Base-by-base conservation (phyloP, 2,113 vertebrate species). In the Tragelaphus strepsiceros region DNA sequence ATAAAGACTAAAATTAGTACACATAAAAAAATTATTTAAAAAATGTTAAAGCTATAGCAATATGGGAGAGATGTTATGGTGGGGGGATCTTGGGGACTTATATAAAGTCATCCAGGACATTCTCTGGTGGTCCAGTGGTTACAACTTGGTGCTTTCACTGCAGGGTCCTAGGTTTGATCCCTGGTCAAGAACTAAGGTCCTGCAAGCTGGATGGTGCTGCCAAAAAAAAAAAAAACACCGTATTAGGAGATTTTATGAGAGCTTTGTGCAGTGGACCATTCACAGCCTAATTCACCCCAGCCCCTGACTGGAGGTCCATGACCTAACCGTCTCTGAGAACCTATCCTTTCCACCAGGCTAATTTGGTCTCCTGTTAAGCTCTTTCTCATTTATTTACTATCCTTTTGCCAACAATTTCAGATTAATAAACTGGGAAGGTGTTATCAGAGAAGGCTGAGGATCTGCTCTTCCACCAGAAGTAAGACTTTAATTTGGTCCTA, bases 151-250 rank as follows among this genome's bases (percentile, higher is more conserved):
- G 7, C 7, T 46, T 43, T 78, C 24, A 78, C 74, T 43, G 3
- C 24, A 2, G 24, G 39, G 7, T 26, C 13, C 39, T 0, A 0
- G 26, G 46, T 80, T 32, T 16, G 0, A 19, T 51, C 77, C 77
- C 46, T 80, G 77, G 26, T 30, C 0, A 0, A 28, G 46, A 80
- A 51, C 28, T 80, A 78, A 78, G 74, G 43, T 80, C 46, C 43
- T 49, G 3, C 46, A 80, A 51, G 28, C 28, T 49, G 28, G 26
- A 19, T 35, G 77, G 15, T 28, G 9, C 26, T 15, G 26, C 43
- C 7, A 67, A 67, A 19, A 30, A 80, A 78, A 35, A 35, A 35
- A 16, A 74, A 28, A 78, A 17, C 51, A 21, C 15, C 24, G 2
- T 21, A 7, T 49, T 11, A 39, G 62, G 51, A 92, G 26, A 53